Evolutionary conservation across 1,140 invertebrate genomes (phyloP).

Genomic region (Nixonia krombeini): DNA sequence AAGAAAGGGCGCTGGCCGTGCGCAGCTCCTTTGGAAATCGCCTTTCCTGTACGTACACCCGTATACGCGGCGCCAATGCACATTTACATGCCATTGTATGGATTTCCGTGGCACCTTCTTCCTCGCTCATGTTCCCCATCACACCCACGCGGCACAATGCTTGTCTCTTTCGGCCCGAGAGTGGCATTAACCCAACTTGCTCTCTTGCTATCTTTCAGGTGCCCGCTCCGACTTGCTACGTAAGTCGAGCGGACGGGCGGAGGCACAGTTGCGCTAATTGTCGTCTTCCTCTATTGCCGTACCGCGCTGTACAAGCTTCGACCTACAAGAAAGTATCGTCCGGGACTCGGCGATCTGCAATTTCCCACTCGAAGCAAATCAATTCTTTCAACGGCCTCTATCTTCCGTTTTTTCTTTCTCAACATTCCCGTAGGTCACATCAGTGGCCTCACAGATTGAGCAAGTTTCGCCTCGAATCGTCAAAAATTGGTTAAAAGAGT

Average conservation of each 20-base stretch:
- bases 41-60: slow-evolving; percentile 48
- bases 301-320: slow-evolving; percentile 19
- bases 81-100: slow-evolving; percentile 40
- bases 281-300: slow-evolving; percentile 55
- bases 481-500: no score
- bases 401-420: no score
- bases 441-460: no score
- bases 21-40: slow-evolving; percentile 52
- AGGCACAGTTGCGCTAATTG: slow-evolving; percentile 62
- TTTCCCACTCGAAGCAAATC: no score
- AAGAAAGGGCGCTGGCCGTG: slow-evolving; percentile 57
- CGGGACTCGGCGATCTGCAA: no score
- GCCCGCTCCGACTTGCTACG: slow-evolving; percentile 25
- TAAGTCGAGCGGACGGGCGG: slow-evolving; percentile 47
- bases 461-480: no score
- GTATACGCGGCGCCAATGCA: slow-evolving; percentile 23
- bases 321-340: slow-evolving; percentile 23
- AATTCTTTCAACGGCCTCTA: no score
- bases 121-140: slow-evolving; percentile 42
- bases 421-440: no score
- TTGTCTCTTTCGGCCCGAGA: slow-evolving; percentile 47
- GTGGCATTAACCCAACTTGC: slow-evolving; percentile 49
- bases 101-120: slow-evolving; percentile 47
- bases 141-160: slow-evolving; percentile 58
- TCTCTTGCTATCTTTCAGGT: slow-evolving; percentile 25